Base-by-base conservation (phyloP, 1,140 invertebrate species). In the Ceratosolen solmsi region DNA sequence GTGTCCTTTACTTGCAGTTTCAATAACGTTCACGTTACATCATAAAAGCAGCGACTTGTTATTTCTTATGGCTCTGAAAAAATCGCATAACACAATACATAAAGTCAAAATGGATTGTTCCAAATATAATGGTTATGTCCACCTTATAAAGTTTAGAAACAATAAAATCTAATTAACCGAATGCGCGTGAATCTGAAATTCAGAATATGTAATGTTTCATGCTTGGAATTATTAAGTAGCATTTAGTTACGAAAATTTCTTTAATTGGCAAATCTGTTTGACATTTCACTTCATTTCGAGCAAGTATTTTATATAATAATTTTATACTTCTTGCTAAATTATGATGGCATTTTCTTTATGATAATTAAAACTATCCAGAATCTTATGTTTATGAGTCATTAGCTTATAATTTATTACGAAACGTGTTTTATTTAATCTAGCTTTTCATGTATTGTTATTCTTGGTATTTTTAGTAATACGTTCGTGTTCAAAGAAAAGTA, bases 21-120 rank as follows among this genome's bases (percentile, higher is more conserved):
- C 49, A 68, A 81, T 75, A 70, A 60, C 70, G 11, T 80, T 56
- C 30, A 68, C 17, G 58, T 58, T 51, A 30, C 27, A 22, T 84
- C 71, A 78, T 84, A 76, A 74, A 83, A 63, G 5, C 27, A 83
- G 41, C 76, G 65, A 58, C 77, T 84, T 79, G 60, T 82, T 74
- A 84, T 70, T 27, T 20, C 33, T 83, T 65, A 72, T 41, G 25
- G 38, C 75, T 75, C 22, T 75, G 22, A 33, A 81, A 81, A 81
- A 81, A 68, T 75, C 71, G 27, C 49, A 73, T 60, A 73, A 79
- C 36, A 46, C 22, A 17, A 51, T 30, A 36, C 70, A 63, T 68
- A 81, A 81, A 68, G 56, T 25, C 38, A 41, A 46, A 81, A 75
- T 46, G 65, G n/a, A 22, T 2, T 22, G 27, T 41, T 51, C 60